Conservation (phyloP, 1,140 invertebrate genomes). For the Epicauta chinensis region DNA sequence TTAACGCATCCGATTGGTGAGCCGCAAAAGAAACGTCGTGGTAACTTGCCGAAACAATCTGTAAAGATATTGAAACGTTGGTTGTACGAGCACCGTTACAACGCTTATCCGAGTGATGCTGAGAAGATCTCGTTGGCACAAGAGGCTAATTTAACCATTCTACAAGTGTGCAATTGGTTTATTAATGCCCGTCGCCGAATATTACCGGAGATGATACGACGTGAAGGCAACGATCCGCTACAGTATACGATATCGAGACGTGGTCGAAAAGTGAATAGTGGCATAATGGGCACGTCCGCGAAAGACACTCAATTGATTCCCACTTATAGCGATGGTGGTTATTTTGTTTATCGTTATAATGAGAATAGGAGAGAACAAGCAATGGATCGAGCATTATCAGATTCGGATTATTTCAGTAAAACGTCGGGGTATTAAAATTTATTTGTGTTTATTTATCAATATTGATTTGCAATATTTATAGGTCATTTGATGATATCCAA, state of each 20-base stretch:
- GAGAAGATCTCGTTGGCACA: constrained; percentile 81
- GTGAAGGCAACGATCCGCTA: constrained; percentile 85
- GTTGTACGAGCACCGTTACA: constrained; percentile 90
- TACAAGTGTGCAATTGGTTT: constrained; percentile 97
- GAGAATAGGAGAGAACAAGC: constrained; percentile 59
- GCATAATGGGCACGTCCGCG: neutral
- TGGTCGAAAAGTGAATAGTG: constrained; percentile 59
- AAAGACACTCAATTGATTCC: constrained; percentile 44
- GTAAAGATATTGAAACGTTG: constrained; percentile 87
- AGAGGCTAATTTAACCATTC: constrained; percentile 79
- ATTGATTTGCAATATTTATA: constrained; percentile 6
- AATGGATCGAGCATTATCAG: constrained; percentile 52
- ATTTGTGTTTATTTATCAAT: too few species aligned
- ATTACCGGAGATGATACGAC: constrained; percentile 85
- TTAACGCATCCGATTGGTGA: constrained; percentile 15
- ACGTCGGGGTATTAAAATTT: constrained; percentile 44
- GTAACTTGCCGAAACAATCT: constrained; percentile 88
- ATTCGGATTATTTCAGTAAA: constrained; percentile 49
- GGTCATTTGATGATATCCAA: constrained; percentile 31
- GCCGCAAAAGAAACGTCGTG: constrained; percentile 47
- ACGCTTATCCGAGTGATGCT: constrained; percentile 89
- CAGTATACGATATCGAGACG: constrained; percentile 88
- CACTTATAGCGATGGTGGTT: constrained; percentile 53
- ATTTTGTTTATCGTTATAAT: constrained; percentile 52
- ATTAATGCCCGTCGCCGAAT: constrained; percentile 90